These are phyloP conservation scores for Leptinotarsa lineolata DNA, from an alignment of 1,140 invertebrate genomes.

Conservation along the genomic window DNA sequence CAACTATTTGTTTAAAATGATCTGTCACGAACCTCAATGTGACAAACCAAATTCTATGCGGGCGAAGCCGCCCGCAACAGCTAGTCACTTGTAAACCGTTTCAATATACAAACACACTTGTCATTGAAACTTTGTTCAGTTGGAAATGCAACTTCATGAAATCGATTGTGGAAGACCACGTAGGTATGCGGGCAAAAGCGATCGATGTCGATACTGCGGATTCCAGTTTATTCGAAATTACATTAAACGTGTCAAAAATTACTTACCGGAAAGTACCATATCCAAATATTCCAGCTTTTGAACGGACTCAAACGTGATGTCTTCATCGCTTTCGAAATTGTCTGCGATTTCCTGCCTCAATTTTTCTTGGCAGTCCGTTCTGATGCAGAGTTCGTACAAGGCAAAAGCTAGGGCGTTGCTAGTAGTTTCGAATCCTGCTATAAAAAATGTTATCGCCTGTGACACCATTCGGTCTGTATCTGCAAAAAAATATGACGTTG, in stretches of 20 bases:
- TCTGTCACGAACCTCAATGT: no score
- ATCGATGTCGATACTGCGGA: neutral
- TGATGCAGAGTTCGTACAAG: slow-evolving; percentile 68
- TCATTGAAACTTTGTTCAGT: no score
- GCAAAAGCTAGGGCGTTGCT: slow-evolving; percentile 70
- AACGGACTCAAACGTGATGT: slow-evolving; percentile 66
- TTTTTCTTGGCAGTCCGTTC: slow-evolving; percentile 59
- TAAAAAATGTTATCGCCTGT: slow-evolving; percentile 71
- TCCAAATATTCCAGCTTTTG: slow-evolving; percentile 67
- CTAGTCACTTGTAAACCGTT: no score
- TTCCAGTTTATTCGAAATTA: slow-evolving; percentile 1
- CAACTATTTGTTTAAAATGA: no score
- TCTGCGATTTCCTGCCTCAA: slow-evolving; percentile 62
- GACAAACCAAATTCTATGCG: no score
- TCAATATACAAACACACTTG: no score
- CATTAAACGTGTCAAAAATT: neutral
- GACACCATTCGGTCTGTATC: slow-evolving; percentile 64
- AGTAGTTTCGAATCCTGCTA: slow-evolving; percentile 79
- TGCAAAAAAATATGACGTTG: slow-evolving; percentile 20
- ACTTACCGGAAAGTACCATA: slow-evolving; percentile 61
- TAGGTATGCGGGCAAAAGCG: no score
- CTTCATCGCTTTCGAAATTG: slow-evolving; percentile 54
- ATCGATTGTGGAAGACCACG: no score
- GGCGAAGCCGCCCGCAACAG: no score
- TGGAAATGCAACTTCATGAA: no score